Evolutionary conservation across 2,888 invertebrate species (phyloP).

Genomic region (Elmis aenea): DNA sequence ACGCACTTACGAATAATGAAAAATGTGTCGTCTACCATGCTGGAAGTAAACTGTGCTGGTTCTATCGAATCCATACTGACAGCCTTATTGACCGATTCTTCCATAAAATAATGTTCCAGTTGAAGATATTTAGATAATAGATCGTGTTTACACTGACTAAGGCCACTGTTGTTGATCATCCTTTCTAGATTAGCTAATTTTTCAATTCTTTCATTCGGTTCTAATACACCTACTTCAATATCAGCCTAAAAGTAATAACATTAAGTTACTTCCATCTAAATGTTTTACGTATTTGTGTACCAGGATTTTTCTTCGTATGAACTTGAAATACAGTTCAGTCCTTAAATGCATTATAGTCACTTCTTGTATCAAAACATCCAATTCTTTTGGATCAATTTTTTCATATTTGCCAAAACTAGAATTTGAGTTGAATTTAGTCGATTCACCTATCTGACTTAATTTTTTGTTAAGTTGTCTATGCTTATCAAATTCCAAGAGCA

Average conservation of each 20-base stretch:
- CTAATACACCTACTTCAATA: slow-evolving; percentile 56
- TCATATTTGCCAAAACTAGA: slow-evolving; percentile 48
- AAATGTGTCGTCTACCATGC: slow-evolving; percentile 96
- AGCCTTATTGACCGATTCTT: slow-evolving; percentile 91
- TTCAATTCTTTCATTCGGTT: slow-evolving; percentile 48
- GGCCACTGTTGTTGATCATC: slow-evolving; percentile 65
- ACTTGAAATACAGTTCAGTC: slow-evolving; percentile 85
- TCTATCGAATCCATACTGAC: slow-evolving; percentile 72
- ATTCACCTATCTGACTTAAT: slow-evolving; percentile 59
- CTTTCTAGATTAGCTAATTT: slow-evolving; percentile 55
- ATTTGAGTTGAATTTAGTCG: slow-evolving; percentile 45
- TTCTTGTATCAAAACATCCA: slow-evolving; percentile 85
- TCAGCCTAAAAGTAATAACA: slow-evolving; percentile 50
- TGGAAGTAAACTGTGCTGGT: slow-evolving; percentile 72
- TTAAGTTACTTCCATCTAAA: slow-evolving; percentile 7
- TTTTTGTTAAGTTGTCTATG: slow-evolving; percentile 61
- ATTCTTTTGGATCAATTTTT: slow-evolving; percentile 71
- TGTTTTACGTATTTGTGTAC: too few species aligned
- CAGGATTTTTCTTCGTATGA: slow-evolving; percentile 71
- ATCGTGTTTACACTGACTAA: slow-evolving; percentile 75
- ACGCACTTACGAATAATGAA: slow-evolving; percentile 95
- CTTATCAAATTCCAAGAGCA: slow-evolving; percentile 69
- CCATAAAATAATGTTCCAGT: slow-evolving; percentile 91
- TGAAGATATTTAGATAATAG: slow-evolving; percentile 82
- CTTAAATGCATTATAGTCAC: slow-evolving; percentile 87